phyloP scores from a whole-genome alignment of 1,140 invertebrate species.

The Zeugodacus cucurbitae region DNA sequence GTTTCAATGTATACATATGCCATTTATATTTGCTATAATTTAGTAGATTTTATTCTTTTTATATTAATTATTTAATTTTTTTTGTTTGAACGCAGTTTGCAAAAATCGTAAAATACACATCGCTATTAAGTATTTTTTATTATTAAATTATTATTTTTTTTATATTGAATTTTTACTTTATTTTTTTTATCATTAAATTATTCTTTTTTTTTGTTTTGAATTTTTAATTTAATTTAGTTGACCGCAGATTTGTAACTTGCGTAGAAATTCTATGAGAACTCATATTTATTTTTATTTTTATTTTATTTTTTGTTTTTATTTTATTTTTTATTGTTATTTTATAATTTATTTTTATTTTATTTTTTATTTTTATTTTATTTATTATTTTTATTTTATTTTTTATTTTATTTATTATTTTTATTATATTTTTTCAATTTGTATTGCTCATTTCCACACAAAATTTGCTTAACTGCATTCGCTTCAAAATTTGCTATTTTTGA shows the following conservation, averaged over 20 bases:
- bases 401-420: neutral
- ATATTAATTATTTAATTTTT: neutral
- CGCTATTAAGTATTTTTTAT: neutral
- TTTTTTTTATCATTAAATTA: neutral
- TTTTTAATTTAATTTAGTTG: too few relatives aligned
- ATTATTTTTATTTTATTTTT: neutral
- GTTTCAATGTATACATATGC: slow-evolving; percentile 14
- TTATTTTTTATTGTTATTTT: neutral
- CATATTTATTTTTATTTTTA: neutral
- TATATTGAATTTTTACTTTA: neutral
- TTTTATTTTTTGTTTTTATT: neutral
- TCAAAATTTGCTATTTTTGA: neutral
- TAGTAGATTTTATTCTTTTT: neutral
- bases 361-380: neutral
- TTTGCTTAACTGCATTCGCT: neutral
- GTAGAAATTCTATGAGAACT: neutral
- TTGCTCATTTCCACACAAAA: neutral
- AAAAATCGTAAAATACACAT: neutral
- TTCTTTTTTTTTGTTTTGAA: neutral
- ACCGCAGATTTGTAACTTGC: too few relatives aligned
- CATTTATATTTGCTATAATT: neutral
- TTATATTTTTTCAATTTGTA: neutral
- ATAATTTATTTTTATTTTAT: neutral
- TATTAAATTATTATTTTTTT: neutral
- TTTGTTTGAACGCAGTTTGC: neutral